Base-by-base conservation (phyloP, 1,140 invertebrate genomes). In the Hormaphis cornu region DNA sequence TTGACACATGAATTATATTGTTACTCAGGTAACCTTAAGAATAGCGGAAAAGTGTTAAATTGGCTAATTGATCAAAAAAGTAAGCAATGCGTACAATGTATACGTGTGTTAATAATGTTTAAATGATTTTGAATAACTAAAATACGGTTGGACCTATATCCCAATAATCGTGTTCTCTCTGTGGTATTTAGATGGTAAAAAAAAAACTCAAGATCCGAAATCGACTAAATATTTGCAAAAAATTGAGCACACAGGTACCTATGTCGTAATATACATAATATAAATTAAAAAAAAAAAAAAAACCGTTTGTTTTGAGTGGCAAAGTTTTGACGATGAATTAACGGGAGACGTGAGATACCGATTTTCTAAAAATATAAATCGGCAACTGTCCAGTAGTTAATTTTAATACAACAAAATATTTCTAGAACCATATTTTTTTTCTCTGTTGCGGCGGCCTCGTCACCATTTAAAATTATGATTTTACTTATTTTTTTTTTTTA, bases 11-110 rank as follows among this genome's bases (percentile, higher is more conserved):
- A n/a, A 63, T 63, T 63, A 48, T 66, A 66, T 66, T 46, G 40
- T 66, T n/a, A 50, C 44, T 77, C 85, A 94, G 92, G 92, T 83
- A 89, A 95, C 85, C 87, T 95, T 83, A 90, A 87, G 83, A 90
- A 95, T 78, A 93, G 95, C 86, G 89, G 93, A 80, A 90, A 89
- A 84, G 92, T 95, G 82, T 87, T 95, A 83, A 88, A 91, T 83
- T 95, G 91, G 91, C 87, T 93, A 83, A 83, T 93, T 83, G 87
- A 92, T 83, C 90, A 93, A 83, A 91, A 92, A 87, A 91, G 89
- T 91, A 91, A 91, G 89, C 84, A 76, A 80, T 78, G 78, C 37
- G 28, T 71, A 2, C 37, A n/a, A 14, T 58, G 63, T 12, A 69
- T 48, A 53, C 10, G 16, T 54, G 59, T 70, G 18, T 69, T 69